These are phyloP conservation scores for Lagopus leucura DNA, from an alignment of 2,113 vertebrate genomes.

Conservation along the genomic window DNA sequence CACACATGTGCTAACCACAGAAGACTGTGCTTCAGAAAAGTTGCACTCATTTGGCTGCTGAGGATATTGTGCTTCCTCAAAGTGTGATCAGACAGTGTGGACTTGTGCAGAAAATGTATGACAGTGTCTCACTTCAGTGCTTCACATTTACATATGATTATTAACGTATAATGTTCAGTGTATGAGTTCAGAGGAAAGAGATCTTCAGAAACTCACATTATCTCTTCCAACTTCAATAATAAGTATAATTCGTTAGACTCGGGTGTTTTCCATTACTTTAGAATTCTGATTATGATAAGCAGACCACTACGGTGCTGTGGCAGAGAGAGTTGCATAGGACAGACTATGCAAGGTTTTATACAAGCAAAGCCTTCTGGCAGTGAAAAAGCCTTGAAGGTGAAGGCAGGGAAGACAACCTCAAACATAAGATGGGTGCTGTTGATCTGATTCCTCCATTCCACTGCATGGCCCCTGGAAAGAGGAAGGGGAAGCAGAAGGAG, in stretches of 20 bases:
- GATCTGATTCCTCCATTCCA: not conserved
- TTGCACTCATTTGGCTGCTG: rapidly evolving
- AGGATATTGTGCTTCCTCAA: not conserved
- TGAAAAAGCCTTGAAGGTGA: not conserved
- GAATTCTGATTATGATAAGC: not conserved
- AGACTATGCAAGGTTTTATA: not conserved
- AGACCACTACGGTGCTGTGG: not conserved
- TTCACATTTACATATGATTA: not conserved
- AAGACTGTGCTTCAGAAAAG: not conserved
- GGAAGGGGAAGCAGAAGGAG: not conserved
- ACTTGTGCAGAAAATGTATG: not conserved
- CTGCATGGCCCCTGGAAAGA: not conserved
- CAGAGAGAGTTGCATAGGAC: not conserved
- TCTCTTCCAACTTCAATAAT: not conserved
- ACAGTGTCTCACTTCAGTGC: not conserved
- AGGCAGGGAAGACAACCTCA: not conserved
- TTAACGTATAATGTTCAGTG: not conserved
- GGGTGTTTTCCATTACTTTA: not conserved
- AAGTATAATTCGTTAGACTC: not conserved
- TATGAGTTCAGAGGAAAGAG: not conserved
- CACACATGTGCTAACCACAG: not conserved
- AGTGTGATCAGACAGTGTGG: not conserved
- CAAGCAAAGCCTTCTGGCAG: not conserved
- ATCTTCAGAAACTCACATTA: not conserved
- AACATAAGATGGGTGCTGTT: not conserved